phyloP scores from a whole-genome alignment of 2,888 invertebrate genomes.

The Anthrax anthrax region DNA sequence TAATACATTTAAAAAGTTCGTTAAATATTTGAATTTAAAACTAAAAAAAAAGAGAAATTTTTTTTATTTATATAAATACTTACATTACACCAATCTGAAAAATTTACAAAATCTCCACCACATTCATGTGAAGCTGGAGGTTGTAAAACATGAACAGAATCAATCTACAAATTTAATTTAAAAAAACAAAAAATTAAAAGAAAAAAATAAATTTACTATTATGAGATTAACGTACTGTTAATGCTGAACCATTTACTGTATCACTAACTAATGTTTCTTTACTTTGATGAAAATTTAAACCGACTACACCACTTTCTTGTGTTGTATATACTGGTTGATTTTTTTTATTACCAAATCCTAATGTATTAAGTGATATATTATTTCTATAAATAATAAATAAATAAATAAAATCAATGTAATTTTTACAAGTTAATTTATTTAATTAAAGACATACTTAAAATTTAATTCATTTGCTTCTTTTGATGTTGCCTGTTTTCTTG shows the following conservation, averaged over 20 bases:
- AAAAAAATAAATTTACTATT: neutral
- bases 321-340: slow-evolving; percentile 73
- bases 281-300: slow-evolving; percentile 80
- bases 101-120: slow-evolving; percentile 38
- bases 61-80: slow-evolving; percentile 19
- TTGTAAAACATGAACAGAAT: neutral
- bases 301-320: slow-evolving; percentile 74
- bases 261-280: slow-evolving; percentile 75
- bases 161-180: neutral
- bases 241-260: slow-evolving; percentile 44
- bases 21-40: too few relatives aligned
- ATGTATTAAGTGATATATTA: slow-evolving; percentile 65
- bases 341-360: slow-evolving; percentile 67
- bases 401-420: neutral
- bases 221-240: slow-evolving; percentile 21
- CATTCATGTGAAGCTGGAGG: neutral
- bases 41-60: too few relatives aligned
- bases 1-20: too few relatives aligned
- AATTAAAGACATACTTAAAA: slow-evolving; percentile 26
- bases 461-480: slow-evolving; percentile 34
- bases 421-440: neutral
- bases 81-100: slow-evolving; percentile 40
- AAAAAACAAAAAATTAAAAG: neutral
- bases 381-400: slow-evolving; percentile 36
- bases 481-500: slow-evolving; percentile 60